These are phyloP conservation scores for Amphibalanus amphitrite DNA, from an alignment of 1,140 invertebrate genomes.

Conservation along the genomic window DNA sequence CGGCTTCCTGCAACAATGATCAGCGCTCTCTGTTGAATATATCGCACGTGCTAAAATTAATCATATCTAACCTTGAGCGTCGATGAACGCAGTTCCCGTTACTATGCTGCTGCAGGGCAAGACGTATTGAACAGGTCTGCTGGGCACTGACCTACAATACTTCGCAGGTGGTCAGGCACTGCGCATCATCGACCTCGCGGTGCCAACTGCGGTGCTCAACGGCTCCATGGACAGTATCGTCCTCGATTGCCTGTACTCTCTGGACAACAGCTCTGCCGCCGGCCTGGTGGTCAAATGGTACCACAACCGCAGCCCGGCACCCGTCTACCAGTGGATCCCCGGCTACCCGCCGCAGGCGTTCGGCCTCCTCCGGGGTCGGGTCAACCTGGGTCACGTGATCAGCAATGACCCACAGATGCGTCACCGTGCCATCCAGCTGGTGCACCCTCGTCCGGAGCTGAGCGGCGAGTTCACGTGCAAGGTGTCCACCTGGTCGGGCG, in stretches of 20 bases:
- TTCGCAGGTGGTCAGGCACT: slow-evolving; percentile 12
- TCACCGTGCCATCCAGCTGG: slow-evolving; percentile 14
- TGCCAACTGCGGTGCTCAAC: slow-evolving; percentile 21
- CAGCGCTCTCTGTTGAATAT: no score
- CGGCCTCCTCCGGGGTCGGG: slow-evolving; percentile 9
- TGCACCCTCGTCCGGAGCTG: slow-evolving; percentile 11
- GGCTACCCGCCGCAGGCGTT: slow-evolving; percentile 17
- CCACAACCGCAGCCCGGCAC: slow-evolving; percentile 19
- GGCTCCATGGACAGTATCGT: slow-evolving; percentile 20
- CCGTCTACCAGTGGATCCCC: slow-evolving; percentile 26
- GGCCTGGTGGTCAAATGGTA: slow-evolving; percentile 24
- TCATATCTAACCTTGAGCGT: no score
- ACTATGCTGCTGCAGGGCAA: no score
- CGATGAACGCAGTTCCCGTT: no score
- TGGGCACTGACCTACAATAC: no score
- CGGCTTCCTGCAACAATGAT: no score
- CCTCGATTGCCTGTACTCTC: slow-evolving; percentile 22
- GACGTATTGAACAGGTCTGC: no score
- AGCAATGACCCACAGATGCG: slow-evolving; percentile 2
- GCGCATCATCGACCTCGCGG: slow-evolving; percentile 17
- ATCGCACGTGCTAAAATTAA: no score
- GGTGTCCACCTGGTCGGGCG: slow-evolving; percentile 18
- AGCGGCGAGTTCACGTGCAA: slow-evolving; percentile 12
- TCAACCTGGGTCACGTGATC: not conserved
- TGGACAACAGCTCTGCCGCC: slow-evolving; percentile 15